A percentile compares a stretch with the other conserved stretches of the same genome.
Conservation (phyloP, 2,797 vertebrate genomes). For the Notamacropus eugenii region DNA sequence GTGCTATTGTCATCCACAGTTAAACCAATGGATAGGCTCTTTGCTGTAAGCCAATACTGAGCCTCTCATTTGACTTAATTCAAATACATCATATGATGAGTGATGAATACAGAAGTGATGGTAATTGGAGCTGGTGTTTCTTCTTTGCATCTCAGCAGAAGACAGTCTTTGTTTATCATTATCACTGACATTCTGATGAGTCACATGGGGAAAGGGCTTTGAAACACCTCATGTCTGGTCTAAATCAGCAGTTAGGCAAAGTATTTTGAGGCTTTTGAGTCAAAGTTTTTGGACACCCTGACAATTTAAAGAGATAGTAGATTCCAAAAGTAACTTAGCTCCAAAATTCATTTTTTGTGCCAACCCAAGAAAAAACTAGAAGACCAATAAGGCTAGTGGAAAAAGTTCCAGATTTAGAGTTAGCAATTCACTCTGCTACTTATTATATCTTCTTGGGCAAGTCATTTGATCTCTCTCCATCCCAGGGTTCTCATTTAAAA, state of each 20-base stretch:
- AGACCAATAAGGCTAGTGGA: neutral
- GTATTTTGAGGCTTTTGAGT: neutral
- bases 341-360: neutral
- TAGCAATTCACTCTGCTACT: neutral
- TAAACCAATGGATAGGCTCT: constrained; percentile 46
- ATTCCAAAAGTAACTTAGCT: neutral
- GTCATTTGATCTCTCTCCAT: neutral
- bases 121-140: constrained; percentile 64
- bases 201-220: neutral
- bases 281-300: neutral
- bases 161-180: neutral
- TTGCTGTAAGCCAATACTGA: neutral
- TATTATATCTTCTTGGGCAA: neutral
- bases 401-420: neutral
- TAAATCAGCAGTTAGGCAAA: neutral
- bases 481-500: neutral
- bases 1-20: constrained; percentile 34
- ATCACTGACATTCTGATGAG: constrained; percentile 25
- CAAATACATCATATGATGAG: constrained; percentile 45
- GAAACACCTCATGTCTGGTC: neutral
- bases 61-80: constrained; percentile 56
- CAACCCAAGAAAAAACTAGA: neutral
- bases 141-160: constrained; percentile 32
- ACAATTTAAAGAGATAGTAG: neutral
- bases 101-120: constrained; percentile 59